Evolutionary conservation across 2,797 vertebrate genomes (phyloP).

Genomic region (Calcarius lapponicus): DNA sequence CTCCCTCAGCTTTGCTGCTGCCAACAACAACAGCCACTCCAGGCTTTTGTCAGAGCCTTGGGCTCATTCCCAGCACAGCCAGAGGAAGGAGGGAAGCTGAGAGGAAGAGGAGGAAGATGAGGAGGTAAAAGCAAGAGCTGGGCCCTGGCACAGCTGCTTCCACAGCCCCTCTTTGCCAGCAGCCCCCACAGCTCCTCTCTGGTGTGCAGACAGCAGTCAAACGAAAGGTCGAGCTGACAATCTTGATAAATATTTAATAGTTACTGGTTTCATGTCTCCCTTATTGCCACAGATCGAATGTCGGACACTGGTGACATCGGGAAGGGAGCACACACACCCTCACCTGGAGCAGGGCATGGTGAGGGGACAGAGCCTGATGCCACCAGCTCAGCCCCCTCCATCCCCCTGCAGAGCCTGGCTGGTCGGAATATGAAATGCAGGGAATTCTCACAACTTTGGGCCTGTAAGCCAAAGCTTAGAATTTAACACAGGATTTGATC

Average conservation of each 20-base stretch:
- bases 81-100: background rate
- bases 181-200: background rate
- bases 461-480: background rate
- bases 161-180: background rate
- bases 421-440: background rate
- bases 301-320: background rate
- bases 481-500: background rate
- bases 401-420: background rate
- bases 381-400: background rate
- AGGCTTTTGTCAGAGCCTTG: background rate
- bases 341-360: fast-evolving
- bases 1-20: background rate
- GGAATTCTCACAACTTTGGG: background rate
- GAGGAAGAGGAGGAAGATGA: background rate
- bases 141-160: background rate
- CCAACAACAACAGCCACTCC: background rate
- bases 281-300: slow-evolving; percentile 11
- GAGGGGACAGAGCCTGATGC: background rate
- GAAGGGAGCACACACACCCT: background rate
- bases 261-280: slow-evolving; percentile 20
- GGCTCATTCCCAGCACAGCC: background rate
- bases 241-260: slow-evolving; percentile 69
- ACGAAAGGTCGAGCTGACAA: slow-evolving; percentile 55
- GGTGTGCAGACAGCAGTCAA: slow-evolving; percentile 12
- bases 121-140: background rate